Evolutionary conservation across 2,888 invertebrate genomes (phyloP), one percentile per base, ranked within the genome.

Genomic region (Coelopa pilipes): DNA sequence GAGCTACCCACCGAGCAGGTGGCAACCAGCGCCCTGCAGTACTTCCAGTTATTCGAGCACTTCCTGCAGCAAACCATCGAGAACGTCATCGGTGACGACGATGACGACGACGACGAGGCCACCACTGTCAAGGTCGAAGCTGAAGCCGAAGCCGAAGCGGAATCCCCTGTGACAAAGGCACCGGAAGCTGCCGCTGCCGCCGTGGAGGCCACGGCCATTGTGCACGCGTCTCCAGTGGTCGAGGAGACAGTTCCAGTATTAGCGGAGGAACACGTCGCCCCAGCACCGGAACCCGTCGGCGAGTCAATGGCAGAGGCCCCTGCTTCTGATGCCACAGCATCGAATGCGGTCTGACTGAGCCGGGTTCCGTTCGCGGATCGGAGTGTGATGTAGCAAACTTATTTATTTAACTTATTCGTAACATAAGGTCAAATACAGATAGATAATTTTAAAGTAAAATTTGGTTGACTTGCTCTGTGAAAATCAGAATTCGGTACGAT

Each of bases 21-120:
- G 72, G 84, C 86, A 70, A 84, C 81, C 67, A 85, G 85, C 78
- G 87, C 86, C 0, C 76, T 85, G 73, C 86, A 85, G 73, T 86
- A 86, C 74, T 86, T 86, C 79, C 85, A 86, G 75, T 80, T 86
- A 7, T 86, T 86, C 69, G 84, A 85, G 73, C 86, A 86, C 76
- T 85, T 86, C 47, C 81, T 86, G 55, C 86, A 85, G 72, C 84
- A 86, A 72, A 83, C 85, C 66, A 85, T 86, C 60, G 83, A 86
- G 73, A 80, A 85, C 72, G 86, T 85, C 0, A 85, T 86, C 45
- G 84, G 82, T 46, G 82, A 80, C 2, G 84, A 83, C 53, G 84
- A 82, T 55, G 84, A 85, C 2, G 85, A 85, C 2, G 83, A 82
- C 50, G 83, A 82, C 9, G 72, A n/a, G 57, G 69, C 76, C 3